These are phyloP conservation scores for Lordiphosa clarofinis DNA, from an alignment of 1,140 invertebrate species.

Conservation along the genomic window DNA sequence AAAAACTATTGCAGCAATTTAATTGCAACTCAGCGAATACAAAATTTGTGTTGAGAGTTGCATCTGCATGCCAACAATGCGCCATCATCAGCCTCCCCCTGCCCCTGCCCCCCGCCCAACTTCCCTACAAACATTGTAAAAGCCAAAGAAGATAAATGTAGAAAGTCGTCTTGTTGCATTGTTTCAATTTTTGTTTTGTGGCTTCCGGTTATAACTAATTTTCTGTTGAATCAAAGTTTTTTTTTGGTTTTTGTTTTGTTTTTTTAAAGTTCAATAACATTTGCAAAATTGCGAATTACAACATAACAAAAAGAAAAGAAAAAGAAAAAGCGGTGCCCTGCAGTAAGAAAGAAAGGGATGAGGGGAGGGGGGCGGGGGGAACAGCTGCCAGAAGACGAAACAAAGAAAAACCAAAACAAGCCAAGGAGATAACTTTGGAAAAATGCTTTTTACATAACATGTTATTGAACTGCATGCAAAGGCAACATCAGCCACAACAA, in stretches of 20 bases:
- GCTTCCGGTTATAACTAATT: conserved; percentile 70
- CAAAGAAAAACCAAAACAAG: conserved; percentile 18
- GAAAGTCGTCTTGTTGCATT: conserved; percentile 64
- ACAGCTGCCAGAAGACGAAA: conserved; percentile 37
- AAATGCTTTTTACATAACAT: conserved; percentile 80
- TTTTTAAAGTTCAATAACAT: conserved; percentile 77
- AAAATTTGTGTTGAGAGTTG: conserved; percentile 22
- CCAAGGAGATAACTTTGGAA: conserved; percentile 54
- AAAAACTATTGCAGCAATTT: conserved; percentile 9
- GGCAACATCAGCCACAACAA: conserved; percentile 34
- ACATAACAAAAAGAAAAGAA: conserved; percentile 30
- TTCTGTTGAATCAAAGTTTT: conserved; percentile 61
- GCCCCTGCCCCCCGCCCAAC: too few species aligned
- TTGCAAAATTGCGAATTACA: conserved; percentile 72
- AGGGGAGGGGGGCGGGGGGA: too few species aligned
- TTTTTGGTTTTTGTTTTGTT: conserved; percentile 17
- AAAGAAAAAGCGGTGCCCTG: conserved; percentile 6
- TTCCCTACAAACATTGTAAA: neutral
- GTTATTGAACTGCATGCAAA: conserved; percentile 77
- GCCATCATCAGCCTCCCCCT: conserved; percentile 33
- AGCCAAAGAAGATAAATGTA: conserved; percentile 36
- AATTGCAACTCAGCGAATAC: conserved; percentile 2
- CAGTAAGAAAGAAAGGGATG: neutral
- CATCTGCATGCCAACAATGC: conserved; percentile 42
- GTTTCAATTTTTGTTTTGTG: conserved; percentile 53